Evolutionary conservation across 2,113 vertebrate genomes (phyloP).

Genomic region (Python bivittatus): DNA sequence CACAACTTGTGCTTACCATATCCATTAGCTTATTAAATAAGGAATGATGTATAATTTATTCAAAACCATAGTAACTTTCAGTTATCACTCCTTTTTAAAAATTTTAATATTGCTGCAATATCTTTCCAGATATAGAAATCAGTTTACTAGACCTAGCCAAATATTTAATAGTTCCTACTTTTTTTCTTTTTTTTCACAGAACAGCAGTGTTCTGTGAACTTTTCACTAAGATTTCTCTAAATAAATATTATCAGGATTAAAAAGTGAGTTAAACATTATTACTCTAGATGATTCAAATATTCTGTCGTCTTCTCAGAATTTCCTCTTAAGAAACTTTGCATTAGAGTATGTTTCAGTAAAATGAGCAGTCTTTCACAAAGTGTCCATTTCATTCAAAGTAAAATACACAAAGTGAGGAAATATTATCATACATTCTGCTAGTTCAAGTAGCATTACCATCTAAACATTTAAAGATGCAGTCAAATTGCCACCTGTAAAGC

Average conservation of each 20-base stretch:
- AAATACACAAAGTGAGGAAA: not conserved
- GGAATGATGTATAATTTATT: not conserved
- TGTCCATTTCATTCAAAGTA: not conserved
- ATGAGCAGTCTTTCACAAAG: not conserved
- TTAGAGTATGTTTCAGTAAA: not conserved
- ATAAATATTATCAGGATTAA: not conserved
- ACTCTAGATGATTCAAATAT: not conserved
- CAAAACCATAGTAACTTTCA: not conserved
- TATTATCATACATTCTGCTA: not conserved
- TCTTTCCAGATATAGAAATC: not conserved
- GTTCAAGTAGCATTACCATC: not conserved
- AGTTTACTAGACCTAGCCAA: not conserved
- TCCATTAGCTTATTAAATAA: not conserved
- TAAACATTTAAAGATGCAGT: not conserved
- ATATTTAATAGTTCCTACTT: not conserved
- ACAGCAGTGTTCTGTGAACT: not conserved
- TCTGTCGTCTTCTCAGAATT: not conserved
- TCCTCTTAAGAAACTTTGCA: not conserved
- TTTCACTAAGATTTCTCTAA: not conserved
- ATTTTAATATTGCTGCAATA: not conserved
- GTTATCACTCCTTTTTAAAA: not conserved
- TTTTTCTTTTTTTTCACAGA: not conserved
- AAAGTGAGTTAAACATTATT: not conserved
- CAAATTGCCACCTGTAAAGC: not conserved
- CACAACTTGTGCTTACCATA: not conserved